Evolutionary conservation across 2,113 vertebrate genomes (phyloP).

Genomic region (Vulpes lagopus): DNA sequence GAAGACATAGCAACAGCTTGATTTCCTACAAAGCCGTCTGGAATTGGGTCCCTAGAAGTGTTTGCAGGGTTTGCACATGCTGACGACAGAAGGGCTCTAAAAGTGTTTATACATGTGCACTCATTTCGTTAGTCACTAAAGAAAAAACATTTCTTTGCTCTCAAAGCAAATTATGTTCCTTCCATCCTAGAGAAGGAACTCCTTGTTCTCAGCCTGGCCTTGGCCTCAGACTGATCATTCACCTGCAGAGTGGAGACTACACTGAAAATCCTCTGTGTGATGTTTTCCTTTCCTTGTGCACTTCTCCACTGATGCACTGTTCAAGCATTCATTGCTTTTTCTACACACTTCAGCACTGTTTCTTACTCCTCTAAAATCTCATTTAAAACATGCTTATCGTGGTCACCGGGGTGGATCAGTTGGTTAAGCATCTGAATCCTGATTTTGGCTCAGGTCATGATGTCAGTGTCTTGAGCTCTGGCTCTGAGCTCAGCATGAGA

Average conservation of each 20-base stretch:
- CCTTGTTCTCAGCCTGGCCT: not conserved
- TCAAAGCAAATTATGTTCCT: not conserved
- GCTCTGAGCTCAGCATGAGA: not conserved
- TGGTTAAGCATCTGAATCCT: not conserved
- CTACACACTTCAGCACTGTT: not conserved
- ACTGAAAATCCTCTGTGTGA: not conserved
- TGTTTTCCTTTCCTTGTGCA: fast-evolving
- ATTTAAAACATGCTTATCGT: not conserved
- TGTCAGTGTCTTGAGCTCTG: not conserved
- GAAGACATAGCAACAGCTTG: not conserved
- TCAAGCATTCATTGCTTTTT: not conserved
- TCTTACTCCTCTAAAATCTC: not conserved
- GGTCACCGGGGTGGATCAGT: not conserved
- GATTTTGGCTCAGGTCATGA: not conserved
- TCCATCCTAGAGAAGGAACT: not conserved
- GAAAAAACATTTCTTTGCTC: not conserved
- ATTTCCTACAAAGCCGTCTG: not conserved
- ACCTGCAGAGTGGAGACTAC: not conserved
- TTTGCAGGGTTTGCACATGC: not conserved
- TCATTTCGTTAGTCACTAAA: not conserved
- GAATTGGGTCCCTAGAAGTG: not conserved
- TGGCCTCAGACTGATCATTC: not conserved
- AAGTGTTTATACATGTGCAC: not conserved
- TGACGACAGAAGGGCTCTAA: not conserved
- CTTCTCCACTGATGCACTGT: not conserved